phyloP scores from a whole-genome alignment of 2,113 vertebrate species.

The Neogale vison region DNA sequence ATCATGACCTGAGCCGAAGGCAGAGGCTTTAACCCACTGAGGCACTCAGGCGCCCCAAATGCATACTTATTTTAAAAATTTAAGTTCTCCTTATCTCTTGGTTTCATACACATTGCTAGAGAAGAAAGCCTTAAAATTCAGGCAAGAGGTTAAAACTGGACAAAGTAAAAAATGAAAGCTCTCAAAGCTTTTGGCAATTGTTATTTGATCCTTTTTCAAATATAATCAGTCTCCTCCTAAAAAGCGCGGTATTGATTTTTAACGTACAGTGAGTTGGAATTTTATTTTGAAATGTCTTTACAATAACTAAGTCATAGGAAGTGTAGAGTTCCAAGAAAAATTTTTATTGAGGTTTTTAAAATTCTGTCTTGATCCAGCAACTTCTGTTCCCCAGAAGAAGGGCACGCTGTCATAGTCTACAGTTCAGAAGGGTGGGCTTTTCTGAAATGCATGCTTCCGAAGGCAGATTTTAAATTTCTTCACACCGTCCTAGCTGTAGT shows the following conservation, averaged over 20 bases:
- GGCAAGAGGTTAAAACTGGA: not conserved
- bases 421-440: not conserved
- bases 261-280: not conserved
- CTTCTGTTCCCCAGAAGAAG: not conserved
- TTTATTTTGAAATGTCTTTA: constrained; percentile 25
- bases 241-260: not conserved
- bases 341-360: not conserved
- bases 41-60: not conserved
- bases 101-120: not conserved
- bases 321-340: not conserved
- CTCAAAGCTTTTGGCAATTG: not conserved
- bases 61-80: not conserved
- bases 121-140: not conserved
- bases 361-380: not conserved
- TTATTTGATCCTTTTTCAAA: not conserved
- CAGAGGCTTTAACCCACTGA: too few relatives aligned
- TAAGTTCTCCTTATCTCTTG: not conserved
- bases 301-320: not conserved
- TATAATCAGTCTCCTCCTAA: not conserved
- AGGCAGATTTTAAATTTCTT: not conserved
- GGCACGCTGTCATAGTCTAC: not conserved
- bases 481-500: not conserved
- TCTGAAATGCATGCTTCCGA: not conserved
- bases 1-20: too few relatives aligned
- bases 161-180: not conserved